These are phyloP conservation scores for Sus cebifrons DNA, from an alignment of 2,797 vertebrate genomes.

Conservation along the genomic window DNA sequence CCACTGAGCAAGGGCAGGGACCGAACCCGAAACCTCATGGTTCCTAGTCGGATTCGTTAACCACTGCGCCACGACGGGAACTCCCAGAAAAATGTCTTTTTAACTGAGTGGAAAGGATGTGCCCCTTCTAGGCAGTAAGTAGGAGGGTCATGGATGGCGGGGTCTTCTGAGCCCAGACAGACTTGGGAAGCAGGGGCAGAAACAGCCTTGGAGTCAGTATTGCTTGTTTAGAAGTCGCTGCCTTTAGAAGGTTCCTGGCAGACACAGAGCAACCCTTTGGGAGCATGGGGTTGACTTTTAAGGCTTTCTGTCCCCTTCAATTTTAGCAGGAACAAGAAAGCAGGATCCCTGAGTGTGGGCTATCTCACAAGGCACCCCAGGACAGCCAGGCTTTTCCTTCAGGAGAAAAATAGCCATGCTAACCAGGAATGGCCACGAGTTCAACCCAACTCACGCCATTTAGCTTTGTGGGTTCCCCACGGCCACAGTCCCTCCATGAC, in stretches of 20 bases:
- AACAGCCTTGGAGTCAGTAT: accelerated
- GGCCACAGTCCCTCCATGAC: neutral
- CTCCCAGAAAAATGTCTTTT: slow-evolving; percentile 71
- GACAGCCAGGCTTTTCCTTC: neutral
- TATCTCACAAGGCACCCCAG: neutral
- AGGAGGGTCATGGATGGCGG: neutral
- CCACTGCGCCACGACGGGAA: too few species aligned
- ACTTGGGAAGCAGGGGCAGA: neutral
- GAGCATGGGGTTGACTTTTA: neutral
- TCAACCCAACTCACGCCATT: neutral
- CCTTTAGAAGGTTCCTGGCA: neutral
- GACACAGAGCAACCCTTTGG: neutral
- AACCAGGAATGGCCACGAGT: accelerated
- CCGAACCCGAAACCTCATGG: too few species aligned
- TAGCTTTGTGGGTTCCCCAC: neutral
- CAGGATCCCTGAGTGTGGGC: neutral
- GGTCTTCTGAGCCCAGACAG: neutral
- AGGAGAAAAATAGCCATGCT: neutral
- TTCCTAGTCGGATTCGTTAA: too few species aligned
- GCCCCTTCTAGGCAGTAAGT: slow-evolving; percentile 19
- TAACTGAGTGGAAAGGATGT: slow-evolving; percentile 71
- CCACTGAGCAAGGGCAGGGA: too few species aligned
- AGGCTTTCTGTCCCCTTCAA: neutral
- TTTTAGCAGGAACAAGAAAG: neutral
- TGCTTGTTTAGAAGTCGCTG: neutral